Evolutionary conservation across 2,797 vertebrate genomes (phyloP).

Genomic region (Prionace glauca): DNA sequence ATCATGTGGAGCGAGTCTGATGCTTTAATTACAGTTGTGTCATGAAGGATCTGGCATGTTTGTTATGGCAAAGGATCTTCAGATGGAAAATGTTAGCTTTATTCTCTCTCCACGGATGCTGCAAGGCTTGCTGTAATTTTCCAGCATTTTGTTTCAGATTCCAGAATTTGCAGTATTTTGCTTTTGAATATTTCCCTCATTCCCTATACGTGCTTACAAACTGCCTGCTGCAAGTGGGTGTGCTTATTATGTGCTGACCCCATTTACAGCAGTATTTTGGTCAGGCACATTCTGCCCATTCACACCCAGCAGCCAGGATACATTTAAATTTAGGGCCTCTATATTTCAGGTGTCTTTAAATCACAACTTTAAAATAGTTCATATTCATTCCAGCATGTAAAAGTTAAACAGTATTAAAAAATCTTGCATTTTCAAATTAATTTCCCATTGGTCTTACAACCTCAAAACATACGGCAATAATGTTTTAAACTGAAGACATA

Average conservation of each 20-base stretch:
- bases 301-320: background rate
- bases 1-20: too few species aligned
- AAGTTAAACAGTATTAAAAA: background rate
- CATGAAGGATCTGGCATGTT: too few species aligned
- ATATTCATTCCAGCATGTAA: background rate
- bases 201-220: background rate
- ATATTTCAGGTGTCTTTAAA: background rate
- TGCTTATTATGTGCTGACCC: background rate
- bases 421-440: background rate
- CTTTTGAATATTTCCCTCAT: background rate
- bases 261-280: background rate
- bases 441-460: slow-evolving; percentile 1
- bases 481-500: background rate
- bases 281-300: background rate
- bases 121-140: too few species aligned
- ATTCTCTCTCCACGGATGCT: too few species aligned
- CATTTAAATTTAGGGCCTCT: background rate
- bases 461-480: background rate
- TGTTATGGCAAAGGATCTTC: too few species aligned
- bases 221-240: background rate
- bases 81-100: too few species aligned
- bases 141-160: too few species aligned
- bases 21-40: too few species aligned
- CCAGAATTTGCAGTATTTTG: too few species aligned
- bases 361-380: background rate